Percentiles rank a stretch among this genome's conserved stretches.
phyloP scores from a whole-genome alignment of 2,888 invertebrate species.

The Agrotis exclamationis region DNA sequence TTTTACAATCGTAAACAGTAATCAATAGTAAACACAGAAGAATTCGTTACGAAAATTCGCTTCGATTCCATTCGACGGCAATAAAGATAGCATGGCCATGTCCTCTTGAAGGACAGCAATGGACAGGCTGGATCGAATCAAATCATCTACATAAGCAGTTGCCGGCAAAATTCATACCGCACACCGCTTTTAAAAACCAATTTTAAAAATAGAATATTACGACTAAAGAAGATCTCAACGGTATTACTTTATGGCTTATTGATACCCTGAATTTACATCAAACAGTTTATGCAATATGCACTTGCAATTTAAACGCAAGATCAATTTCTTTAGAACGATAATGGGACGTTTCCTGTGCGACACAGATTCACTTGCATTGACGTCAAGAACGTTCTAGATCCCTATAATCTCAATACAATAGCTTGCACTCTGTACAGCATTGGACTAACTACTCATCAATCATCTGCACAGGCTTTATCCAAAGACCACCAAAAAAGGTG shows the following conservation, averaged over 20 bases:
- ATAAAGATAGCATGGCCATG: no score
- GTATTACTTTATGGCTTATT: not conserved
- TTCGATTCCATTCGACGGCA: no score
- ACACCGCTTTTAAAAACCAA: no score
- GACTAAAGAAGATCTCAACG: not conserved
- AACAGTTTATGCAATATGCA: slow-evolving; percentile 23
- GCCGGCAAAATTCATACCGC: no score
- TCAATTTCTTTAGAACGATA: slow-evolving; percentile 26
- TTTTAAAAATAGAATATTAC: no score
- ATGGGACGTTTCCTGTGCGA: slow-evolving; percentile 12
- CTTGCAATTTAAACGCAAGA: slow-evolving; percentile 8
- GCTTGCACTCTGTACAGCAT: not conserved
- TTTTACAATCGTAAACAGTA: no score
- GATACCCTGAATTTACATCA: not conserved
- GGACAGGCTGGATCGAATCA: no score
- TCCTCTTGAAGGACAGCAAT: no score
- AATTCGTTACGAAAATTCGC: no score
- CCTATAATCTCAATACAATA: slow-evolving; percentile 15
- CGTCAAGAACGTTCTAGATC: slow-evolving; percentile 3
- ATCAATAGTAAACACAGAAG: no score
- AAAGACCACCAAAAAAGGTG: no score
- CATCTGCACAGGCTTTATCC: not conserved
- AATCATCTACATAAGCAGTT: no score
- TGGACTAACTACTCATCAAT: not conserved
- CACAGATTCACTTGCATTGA: slow-evolving; percentile 26